A percentile compares a stretch with the other conserved stretches of the same genome.
Conservation (phyloP, 2,113 vertebrate species). For the Rattus norvegicus region DNA sequence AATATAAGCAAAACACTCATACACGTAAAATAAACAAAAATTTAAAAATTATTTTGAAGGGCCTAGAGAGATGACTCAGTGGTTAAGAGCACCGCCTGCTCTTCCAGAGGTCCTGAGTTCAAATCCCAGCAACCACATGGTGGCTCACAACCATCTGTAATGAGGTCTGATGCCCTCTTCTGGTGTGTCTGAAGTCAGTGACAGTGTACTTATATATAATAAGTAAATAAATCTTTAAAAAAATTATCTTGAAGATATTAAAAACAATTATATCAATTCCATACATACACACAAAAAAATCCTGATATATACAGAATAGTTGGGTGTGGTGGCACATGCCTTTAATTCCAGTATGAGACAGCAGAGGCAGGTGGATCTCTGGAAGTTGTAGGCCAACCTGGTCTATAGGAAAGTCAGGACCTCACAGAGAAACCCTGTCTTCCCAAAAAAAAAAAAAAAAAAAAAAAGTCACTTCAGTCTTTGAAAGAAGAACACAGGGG, state of each 20-base stretch:
- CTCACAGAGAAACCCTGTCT: background rate
- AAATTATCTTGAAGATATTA: background rate
- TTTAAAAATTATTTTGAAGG: background rate
- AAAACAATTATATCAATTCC: conserved; percentile 19
- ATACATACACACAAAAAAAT: background rate
- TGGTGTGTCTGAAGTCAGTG: too few species aligned
- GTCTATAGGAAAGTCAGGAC: background rate
- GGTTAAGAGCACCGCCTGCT: too few species aligned
- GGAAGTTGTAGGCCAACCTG: background rate
- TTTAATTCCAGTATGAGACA: background rate
- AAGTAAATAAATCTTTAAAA: too few species aligned
- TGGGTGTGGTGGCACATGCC: background rate
- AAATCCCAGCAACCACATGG: too few species aligned
- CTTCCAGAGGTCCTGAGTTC: too few species aligned
- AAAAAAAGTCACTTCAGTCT: background rate
- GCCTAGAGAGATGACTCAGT: too few species aligned
- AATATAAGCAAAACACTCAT: background rate
- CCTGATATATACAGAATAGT: background rate
- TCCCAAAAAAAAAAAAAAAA: too few species aligned
- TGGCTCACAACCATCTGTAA: too few species aligned
- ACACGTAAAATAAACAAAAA: background rate
- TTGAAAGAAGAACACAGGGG: conserved; percentile 36
- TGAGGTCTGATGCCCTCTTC: too few species aligned
- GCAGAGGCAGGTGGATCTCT: background rate
- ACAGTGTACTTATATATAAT: too few species aligned